Evolutionary conservation across 2,113 vertebrate species (phyloP), one percentile per base, ranked within the genome.

Genomic region (Pseudorasbora parva): DNA sequence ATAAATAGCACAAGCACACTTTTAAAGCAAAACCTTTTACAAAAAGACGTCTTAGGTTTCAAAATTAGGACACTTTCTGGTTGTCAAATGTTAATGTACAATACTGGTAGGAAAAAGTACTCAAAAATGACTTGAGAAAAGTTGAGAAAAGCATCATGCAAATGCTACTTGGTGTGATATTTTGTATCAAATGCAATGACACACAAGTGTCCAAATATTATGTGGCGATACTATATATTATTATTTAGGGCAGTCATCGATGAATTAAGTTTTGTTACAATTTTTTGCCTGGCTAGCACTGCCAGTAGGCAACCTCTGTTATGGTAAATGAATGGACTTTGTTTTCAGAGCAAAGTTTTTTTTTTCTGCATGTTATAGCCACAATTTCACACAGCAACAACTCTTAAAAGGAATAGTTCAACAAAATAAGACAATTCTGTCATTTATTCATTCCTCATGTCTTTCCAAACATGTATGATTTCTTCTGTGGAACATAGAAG

Each of bases 201-300:
- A 62, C 23, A 62, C 60, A 71, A 45, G 68, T 72, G 68, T 72
- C 68, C 41, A 72, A 45, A 72, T 72, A 72, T 72, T 23, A 45
- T 71, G 12, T 45, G 41, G 41, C 2, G 3, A 72, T 72, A 3
- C 66, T n/a, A 19, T 69, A 68, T 68, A 41, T 68, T 37, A 45
- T 41, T 76, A 76, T 54, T 9, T 15, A 64, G 25, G 41, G 56
- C 30, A 83, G 19, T 59, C 51, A 57, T 41, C 8, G 1, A 43
- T 60, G n/a, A 78, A 78, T 60, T 2, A 45, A 6, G 12, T 60
- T 71, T 69, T 72, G 10, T 82, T 74, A 87, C 69, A 56, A 25
- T 37, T 62, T 12, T 51, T 78, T 83, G 19, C 60, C 64, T 60
- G 57, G 27, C 72, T 43, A 76, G 54, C 54, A 59, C 11, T 41